A percentile compares a stretch with the other conserved stretches of the same genome.
These are phyloP conservation scores for Zenarchopterus dispar DNA, from an alignment of 2,797 vertebrate genomes.

Conservation along the genomic window DNA sequence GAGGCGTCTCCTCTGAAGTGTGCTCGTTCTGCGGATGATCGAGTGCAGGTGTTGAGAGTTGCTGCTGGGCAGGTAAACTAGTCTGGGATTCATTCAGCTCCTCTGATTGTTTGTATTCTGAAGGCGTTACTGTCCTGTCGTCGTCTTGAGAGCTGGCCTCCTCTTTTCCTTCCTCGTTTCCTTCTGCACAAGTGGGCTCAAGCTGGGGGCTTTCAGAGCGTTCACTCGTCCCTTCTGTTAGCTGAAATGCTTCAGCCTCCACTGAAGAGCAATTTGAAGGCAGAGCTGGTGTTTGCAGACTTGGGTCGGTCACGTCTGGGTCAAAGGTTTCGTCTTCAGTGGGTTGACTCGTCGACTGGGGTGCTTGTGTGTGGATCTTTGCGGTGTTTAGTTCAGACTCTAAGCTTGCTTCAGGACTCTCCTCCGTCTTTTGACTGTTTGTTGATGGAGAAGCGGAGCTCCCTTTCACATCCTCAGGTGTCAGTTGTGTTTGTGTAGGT, in stretches of 20 bases:
- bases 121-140: constrained; percentile 3
- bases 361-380: constrained; percentile 33
- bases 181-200: constrained; percentile 25
- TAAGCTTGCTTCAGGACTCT: constrained; percentile 34
- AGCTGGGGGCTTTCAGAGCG: constrained; percentile 5
- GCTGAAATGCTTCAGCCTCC: constrained; percentile 18
- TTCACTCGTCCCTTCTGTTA: constrained; percentile 20
- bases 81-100: constrained; percentile 15
- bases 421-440: constrained; percentile 40
- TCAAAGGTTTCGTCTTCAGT: constrained; percentile 48
- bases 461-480: constrained; percentile 29
- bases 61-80: constrained; percentile 7
- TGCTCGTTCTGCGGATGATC: constrained; percentile 44
- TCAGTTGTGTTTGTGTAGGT: constrained; percentile 40
- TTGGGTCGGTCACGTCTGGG: constrained; percentile 27
- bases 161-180: constrained; percentile 7
- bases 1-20: constrained; percentile 23
- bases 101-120: constrained; percentile 19
- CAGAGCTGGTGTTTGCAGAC: constrained; percentile 44
- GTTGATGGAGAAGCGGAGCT: constrained; percentile 27
- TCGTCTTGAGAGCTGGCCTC: constrained; percentile 14
- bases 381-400: constrained; percentile 25
- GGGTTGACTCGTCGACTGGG: constrained; percentile 22
- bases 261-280: constrained; percentile 36
- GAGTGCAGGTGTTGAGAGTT: constrained; percentile 5